These are phyloP conservation scores for Bugula neritina DNA, from an alignment of 2,888 invertebrate species.

Conservation along the genomic window DNA sequence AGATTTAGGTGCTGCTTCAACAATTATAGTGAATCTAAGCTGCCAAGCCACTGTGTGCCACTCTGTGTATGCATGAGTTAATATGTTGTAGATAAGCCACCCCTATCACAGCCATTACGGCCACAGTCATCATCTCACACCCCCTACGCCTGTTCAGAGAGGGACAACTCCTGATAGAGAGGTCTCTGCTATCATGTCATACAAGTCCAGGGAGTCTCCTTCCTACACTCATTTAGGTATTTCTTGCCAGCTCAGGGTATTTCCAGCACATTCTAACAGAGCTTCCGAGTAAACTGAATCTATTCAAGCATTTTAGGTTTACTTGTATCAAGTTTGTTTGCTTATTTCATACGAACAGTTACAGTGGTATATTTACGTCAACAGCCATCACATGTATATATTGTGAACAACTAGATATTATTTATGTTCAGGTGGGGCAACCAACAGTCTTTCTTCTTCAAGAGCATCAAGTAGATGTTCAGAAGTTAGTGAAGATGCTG, in stretches of 20 bases:
- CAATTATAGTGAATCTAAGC: too few species aligned
- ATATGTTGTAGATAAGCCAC: neutral
- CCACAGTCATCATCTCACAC: neutral
- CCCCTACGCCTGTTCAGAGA: constrained; percentile 23
- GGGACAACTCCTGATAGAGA: constrained; percentile 46
- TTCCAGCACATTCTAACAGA: too few species aligned
- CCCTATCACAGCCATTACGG: neutral
- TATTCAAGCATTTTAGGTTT: too few species aligned
- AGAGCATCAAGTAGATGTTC: constrained; percentile 18
- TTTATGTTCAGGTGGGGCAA: neutral
- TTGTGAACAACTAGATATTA: neutral
- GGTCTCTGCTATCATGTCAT: constrained; percentile 45
- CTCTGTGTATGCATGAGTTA: too few species aligned
- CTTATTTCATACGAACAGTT: too few species aligned
- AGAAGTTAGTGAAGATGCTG: constrained; percentile 15
- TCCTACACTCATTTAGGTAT: constrained; percentile 7
- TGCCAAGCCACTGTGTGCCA: too few species aligned
- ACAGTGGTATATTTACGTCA: too few species aligned
- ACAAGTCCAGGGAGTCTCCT: constrained; percentile 24
- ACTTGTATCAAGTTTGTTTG: too few species aligned
- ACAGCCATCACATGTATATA: too few species aligned
- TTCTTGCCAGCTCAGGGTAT: too few species aligned
- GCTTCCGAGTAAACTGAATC: too few species aligned
- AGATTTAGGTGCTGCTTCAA: too few species aligned
- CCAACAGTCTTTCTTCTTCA: constrained; percentile 8